Base-by-base conservation (phyloP, 2,797 vertebrate species). In the Phalloptychus januarius region DNA sequence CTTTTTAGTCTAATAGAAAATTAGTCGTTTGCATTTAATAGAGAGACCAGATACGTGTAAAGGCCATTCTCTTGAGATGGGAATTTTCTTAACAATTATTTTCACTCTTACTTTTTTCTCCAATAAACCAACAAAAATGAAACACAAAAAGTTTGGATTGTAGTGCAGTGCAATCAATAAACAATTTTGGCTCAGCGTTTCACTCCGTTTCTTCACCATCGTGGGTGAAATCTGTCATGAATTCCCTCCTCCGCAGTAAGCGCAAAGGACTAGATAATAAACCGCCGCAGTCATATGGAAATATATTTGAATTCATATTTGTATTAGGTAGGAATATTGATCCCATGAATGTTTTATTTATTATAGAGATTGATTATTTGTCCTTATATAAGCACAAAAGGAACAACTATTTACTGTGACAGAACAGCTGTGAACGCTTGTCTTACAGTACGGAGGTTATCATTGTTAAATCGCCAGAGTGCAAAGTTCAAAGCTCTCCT, bases 1-100 rank as follows among this genome's bases (percentile, higher is more conserved):
- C 80, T 65, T 28, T 77, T 78, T 76, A 54, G 75, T 84, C 78
- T 67, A 71, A 76, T 75, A 38, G 80, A 61, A 84, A 77, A 77
- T 42, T 75, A 84, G 76, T 76, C 38, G 75, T 44, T 67, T 76
- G 36, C 77, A 75, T 74, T 85, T 76, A 72, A 61, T 79, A 76
- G n/a, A 11, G 33, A 72, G 5, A 72, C 36, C 40, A 78, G 61
- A 46, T 4, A 4, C 33, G 48, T 73, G 11, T 71, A 74, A 79
- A 76, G 2, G 13, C 25, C 65, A 31, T 65, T 65, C 56, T 58
- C 63, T 54, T 23, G n/a, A 36, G 54, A 20, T 61, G 73, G 33
- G 46, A 38, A 63, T 75, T 78, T 28, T 79, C 12, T 50, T 70
- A 40, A 69, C 38, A n/a, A 11, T n/a, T 44, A n/a, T 69, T 69